Evolutionary conservation across 2,113 vertebrate genomes (phyloP), one percentile per base, ranked within the genome.

Genomic region (Nettapus auritus): DNA sequence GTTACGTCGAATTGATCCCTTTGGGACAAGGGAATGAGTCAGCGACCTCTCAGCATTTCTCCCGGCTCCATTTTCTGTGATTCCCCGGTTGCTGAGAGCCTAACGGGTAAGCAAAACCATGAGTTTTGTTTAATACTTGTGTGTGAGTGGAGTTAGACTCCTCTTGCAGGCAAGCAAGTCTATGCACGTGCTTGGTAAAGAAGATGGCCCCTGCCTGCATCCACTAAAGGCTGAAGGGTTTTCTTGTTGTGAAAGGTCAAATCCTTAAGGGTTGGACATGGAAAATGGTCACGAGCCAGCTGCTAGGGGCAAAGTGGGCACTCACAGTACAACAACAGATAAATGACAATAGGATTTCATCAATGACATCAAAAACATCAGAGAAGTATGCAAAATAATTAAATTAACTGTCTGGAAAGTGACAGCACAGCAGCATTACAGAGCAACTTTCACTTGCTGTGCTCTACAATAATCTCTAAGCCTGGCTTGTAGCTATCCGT

Each of bases 401-500:
- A 94, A 95, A 92, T 93, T 93, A 93, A 78, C 69, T 80, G 56
- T 76, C 90, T 92, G 11, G n/a, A 44, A 89, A 87, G 88, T 63
- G 48, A 8, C 1, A 14, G 60, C 91, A 92, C 67, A 93, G n/a
- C 82, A 71, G 57, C 0, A 0, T 64, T 84, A 42, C 60, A 60
- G 28, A 86, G 28, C 66, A 64, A 70, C 60, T 56, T 59, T 62
- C 71, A 40, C 60, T 86, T 63, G 89, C 89, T 83, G 70, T 85
- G 86, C 74, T 62, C 57, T 59, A 76, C 57, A 77, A 46, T 89
- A 42, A 83, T 56, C 53, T 82, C 80, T 74, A 68, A 67, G 84
- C 64, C 83, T 81, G 78, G 69, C 64, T 80, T 86, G 67, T 84
- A 2, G 25, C 74, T 71, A 77, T 90, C 81, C 40, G 4, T 52